These are phyloP conservation scores for Arrhopalites spinosus DNA, from an alignment of 2,888 invertebrate species.

Conservation along the genomic window DNA sequence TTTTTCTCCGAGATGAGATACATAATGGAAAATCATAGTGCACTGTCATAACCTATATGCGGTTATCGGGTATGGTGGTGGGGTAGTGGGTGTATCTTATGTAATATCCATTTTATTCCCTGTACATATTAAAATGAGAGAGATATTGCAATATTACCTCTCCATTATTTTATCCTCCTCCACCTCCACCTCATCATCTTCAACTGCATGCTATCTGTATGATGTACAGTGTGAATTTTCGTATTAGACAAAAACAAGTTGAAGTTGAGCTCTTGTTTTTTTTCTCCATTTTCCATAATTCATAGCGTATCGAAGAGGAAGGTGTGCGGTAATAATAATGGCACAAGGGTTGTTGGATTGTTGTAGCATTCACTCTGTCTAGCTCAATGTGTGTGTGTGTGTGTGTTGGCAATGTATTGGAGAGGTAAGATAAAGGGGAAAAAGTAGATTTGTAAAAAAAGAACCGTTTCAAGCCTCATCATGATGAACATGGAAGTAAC, in stretches of 20 bases:
- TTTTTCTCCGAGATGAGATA: not conserved
- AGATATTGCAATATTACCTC: not conserved
- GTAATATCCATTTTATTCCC: too few species aligned
- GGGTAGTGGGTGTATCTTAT: not conserved
- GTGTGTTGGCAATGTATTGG: not conserved
- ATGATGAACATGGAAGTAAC: constrained; percentile 43
- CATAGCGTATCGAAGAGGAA: too few species aligned
- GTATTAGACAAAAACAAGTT: too few species aligned
- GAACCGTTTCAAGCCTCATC: constrained; percentile 50
- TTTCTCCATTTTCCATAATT: too few species aligned
- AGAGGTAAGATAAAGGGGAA: not conserved
- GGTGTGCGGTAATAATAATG: too few species aligned
- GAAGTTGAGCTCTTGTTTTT: too few species aligned
- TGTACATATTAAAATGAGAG: too few species aligned
- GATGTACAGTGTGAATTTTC: too few species aligned
- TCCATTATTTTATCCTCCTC: too few species aligned
- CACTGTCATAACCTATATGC: not conserved
- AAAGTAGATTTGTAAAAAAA: constrained; percentile 41
- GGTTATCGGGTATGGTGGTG: not conserved
- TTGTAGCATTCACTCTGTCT: not conserved
- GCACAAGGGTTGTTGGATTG: not conserved
- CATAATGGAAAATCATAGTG: not conserved
- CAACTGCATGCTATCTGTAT: too few species aligned
- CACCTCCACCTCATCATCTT: too few species aligned
- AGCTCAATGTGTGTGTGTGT: not conserved